Conservation (phyloP, 2,888 invertebrate species). For the Epinotia nisella region DNA sequence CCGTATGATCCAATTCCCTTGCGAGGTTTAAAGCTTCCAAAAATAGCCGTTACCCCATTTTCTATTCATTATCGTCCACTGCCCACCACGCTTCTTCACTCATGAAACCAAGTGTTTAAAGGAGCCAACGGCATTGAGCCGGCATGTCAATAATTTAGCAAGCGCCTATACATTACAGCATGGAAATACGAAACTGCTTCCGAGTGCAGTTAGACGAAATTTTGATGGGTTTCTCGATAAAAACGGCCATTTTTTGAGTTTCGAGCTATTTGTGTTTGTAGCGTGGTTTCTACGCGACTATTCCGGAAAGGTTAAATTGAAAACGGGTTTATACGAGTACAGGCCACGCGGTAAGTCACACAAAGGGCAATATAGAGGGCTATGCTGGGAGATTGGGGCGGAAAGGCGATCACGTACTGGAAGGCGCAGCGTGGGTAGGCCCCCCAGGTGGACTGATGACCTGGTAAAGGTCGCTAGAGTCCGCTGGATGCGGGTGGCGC, state of each 20-base stretch:
- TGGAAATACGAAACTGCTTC: conserved; percentile 28
- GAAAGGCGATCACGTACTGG: no score
- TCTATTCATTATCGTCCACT: not conserved
- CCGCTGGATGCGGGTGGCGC: no score
- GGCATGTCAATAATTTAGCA: conserved; percentile 25
- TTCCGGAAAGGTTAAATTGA: no score
- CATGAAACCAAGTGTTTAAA: conserved; percentile 1
- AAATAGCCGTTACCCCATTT: conserved; percentile 12
- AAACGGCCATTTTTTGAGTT: not conserved
- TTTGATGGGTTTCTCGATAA: conserved; percentile 1
- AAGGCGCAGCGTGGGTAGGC: no score
- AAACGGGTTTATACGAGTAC: no score
- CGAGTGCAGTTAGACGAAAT: conserved; percentile 20
- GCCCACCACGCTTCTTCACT: not conserved
- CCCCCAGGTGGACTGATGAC: no score
- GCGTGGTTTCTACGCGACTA: no score
- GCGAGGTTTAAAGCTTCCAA: not conserved
- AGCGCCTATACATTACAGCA: conserved; percentile 4
- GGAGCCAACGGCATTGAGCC: conserved; percentile 8
- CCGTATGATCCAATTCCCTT: not conserved
- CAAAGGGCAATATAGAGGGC: no score
- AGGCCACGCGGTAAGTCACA: no score
- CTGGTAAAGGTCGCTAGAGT: no score
- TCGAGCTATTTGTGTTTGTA: not conserved
- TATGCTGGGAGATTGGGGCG: no score